Percentiles rank a stretch among this genome's conserved stretches.
Evolutionary conservation across 2,113 vertebrate species (phyloP).

Genomic region (Amphiprion ocellaris): DNA sequence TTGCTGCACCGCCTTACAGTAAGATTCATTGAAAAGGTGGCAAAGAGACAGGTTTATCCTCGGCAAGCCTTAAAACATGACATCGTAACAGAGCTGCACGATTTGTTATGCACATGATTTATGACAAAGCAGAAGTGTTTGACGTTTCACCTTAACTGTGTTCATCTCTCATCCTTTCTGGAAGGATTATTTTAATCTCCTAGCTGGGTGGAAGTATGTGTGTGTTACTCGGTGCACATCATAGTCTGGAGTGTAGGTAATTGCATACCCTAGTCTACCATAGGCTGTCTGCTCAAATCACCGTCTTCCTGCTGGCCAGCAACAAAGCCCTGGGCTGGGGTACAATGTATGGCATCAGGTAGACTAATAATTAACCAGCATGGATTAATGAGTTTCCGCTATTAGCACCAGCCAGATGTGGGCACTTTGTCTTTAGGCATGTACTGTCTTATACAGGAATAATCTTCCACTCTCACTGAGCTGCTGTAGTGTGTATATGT

Average conservation of each 20-base stretch:
- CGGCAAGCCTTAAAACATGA: not conserved
- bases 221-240: slow-evolving; percentile 22
- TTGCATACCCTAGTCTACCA: slow-evolving; percentile 17
- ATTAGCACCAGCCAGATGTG: slow-evolving; percentile 66
- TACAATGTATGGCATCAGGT: slow-evolving; percentile 44
- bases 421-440: slow-evolving; percentile 43
- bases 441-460: slow-evolving; percentile 7
- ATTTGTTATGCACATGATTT: slow-evolving; percentile 2
- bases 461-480: slow-evolving; percentile 12
- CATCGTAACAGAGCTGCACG: not conserved
- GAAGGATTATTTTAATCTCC: no score
- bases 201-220: not conserved
- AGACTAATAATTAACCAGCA: slow-evolving; percentile 56
- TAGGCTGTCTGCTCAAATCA: slow-evolving; percentile 33
- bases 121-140: slow-evolving; percentile 4
- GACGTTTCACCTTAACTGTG: slow-evolving; percentile 8
- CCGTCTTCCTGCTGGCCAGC: slow-evolving; percentile 24
- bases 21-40: not conserved
- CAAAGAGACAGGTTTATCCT: not conserved
- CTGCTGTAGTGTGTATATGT: slow-evolving; percentile 1
- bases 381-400: slow-evolving; percentile 61
- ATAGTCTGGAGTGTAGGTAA: slow-evolving; percentile 33
- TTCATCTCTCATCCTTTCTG: not conserved
- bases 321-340: slow-evolving; percentile 1
- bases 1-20: not conserved